Conservation (phyloP, 2,888 invertebrate genomes). For the Deilephila porcellus region DNA sequence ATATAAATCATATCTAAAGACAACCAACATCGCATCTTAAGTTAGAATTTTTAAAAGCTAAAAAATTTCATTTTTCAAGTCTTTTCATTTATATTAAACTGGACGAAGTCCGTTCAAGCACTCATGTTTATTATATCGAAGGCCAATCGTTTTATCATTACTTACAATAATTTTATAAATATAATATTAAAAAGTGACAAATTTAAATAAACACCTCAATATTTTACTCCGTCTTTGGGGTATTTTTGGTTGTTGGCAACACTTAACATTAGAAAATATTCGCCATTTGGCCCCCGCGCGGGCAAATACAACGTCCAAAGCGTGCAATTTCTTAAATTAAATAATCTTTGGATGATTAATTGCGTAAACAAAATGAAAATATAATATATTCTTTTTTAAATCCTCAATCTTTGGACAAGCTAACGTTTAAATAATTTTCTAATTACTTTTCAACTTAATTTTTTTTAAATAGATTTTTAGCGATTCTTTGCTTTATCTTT, state of each 20-base stretch:
- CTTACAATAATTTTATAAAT: constrained; percentile 41
- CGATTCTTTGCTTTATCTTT: constrained; percentile 44
- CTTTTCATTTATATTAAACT: constrained; percentile 67
- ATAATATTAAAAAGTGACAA: constrained; percentile 40
- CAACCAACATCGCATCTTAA: constrained; percentile 43
- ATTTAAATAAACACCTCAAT: constrained; percentile 39
- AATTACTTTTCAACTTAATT: constrained; percentile 23
- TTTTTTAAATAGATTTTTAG: constrained; percentile 27
- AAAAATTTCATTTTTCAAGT: constrained; percentile 77
- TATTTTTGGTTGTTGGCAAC: constrained; percentile 37
- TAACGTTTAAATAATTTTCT: constrained; percentile 27
- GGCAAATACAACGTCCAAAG: constrained; percentile 38
- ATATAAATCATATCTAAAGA: constrained; percentile 36
- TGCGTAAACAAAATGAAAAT: constrained; percentile 32
- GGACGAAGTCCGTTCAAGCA: constrained; percentile 80
- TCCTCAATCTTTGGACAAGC: constrained; percentile 40
- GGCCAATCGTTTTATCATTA: constrained; percentile 66
- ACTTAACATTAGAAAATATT: constrained; percentile 14
- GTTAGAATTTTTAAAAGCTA: constrained; percentile 55
- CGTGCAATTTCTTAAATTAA: constrained; percentile 30
- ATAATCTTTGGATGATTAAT: constrained; percentile 34
- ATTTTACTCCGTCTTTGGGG: constrained; percentile 41
- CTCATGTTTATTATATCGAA: constrained; percentile 67
- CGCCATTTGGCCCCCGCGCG: neutral
- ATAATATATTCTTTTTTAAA: constrained; percentile 18